Conservation (phyloP, 2,797 vertebrate species). For the Sebastes dallii region DNA sequence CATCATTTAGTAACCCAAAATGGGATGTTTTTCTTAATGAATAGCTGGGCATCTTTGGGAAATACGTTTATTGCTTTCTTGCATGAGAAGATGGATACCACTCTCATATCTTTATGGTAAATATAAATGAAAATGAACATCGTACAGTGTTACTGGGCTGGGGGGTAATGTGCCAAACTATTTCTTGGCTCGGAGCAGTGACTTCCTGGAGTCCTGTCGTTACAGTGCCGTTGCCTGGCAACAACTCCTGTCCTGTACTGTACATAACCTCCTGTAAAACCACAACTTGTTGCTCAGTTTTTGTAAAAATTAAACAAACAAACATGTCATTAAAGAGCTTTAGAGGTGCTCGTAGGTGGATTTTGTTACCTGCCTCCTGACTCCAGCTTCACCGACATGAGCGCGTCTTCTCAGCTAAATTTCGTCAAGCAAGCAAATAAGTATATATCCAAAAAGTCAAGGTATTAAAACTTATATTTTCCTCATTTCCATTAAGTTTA, state of each 20-base stretch:
- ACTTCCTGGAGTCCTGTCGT: neutral
- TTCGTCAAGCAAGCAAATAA: no score
- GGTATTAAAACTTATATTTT: fast-evolving
- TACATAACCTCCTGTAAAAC: neutral
- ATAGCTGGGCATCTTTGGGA: neutral
- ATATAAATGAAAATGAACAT: neutral
- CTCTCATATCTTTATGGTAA: neutral
- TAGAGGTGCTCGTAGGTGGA: no score
- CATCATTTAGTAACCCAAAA: neutral
- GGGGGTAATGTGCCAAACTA: neutral
- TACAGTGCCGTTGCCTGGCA: neutral
- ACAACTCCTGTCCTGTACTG: no score
- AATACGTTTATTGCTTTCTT: neutral
- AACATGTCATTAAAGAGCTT: neutral
- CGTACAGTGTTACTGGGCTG: neutral
- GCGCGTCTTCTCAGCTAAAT: no score
- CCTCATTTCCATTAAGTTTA: neutral
- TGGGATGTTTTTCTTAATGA: neutral
- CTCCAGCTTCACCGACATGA: no score
- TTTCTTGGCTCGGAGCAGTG: no score
- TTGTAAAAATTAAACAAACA: neutral
- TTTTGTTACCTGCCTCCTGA: neutral
- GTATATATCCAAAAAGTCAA: no score
- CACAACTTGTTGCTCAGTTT: neutral
- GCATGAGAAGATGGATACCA: neutral